Base-by-base conservation (phyloP, 2,797 vertebrate genomes). In the Danio kyathit region DNA sequence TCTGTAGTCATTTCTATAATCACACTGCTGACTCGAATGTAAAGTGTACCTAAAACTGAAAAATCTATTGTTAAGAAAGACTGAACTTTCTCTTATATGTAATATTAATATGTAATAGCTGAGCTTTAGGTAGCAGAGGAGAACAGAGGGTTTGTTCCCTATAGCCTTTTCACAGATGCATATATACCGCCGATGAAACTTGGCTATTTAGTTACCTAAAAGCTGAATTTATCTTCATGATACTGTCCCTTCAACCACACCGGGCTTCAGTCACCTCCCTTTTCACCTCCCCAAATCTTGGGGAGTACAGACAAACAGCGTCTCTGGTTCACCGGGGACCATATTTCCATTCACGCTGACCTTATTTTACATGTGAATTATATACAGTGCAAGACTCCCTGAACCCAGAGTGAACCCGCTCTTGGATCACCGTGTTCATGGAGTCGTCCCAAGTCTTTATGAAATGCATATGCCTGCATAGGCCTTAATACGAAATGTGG, bases 351-450 rank as follows among this genome's bases (percentile, higher is more conserved):
- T 80, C 73, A 19, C 73, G 12, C 78, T 78, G 74, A 80, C 78
- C 83, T 83, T 78, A 81, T 84, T 86, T 84, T 77, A 56, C 76
- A 79, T 51, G 76, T 88, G 77, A 88, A 72, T 74, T 84, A 80
- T 79, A 65, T 81, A 61, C 80, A 73, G 21, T 65, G 56, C 66
- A 83, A 82, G 79, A 63, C 83, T 80, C 72, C 40, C 69, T 84
- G 77, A 87, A 83, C 83, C 81, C 72, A 78, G 65, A 61, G 73
- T 88, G 82, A 88, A 89, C 83, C 80, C 60, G 0, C 66, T 80
- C 61, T 69, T 56, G 8, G 46, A 70, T 86, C 60, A 65, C 74
- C n/a, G 16, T 80, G 46, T 59, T 86, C 54, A 48, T 85, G 80
- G 85, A 87, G 38, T 66, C 54, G 51, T 81, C 84, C 81, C 76